Base-by-base conservation (phyloP, 2,888 invertebrate genomes). In the Drosophila flavopinicola region DNA sequence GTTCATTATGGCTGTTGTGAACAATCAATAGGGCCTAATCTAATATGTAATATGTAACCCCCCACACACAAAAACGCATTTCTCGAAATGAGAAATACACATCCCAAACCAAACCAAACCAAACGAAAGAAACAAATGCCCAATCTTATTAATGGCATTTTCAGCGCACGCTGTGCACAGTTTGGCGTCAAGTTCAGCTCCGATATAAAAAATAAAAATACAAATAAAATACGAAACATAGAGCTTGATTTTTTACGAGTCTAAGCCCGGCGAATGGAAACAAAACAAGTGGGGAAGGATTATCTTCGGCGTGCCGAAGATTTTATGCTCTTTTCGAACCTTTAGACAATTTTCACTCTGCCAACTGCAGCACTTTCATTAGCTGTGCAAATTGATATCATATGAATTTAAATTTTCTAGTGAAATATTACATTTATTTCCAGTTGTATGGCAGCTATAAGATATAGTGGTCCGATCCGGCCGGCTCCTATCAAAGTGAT, bases 1-100 rank as follows among this genome's bases (percentile, higher is more conserved):
- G 75, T 75, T 75, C 66, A 75, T 75, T 75, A 68, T 53, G 38
- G 42, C 42, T 45, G 37, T 38, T 35, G 51, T 35, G 29, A 54
- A 54, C 47, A 63, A 75, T 75, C 75, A 72, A 76, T 72, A 48
- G 53, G 59, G 41, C 59, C 65, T 57, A 68, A 75, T 76, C 76
- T 75, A 72, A 75, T 72, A 59, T 76, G 66, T 68, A 68, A 68
- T 76, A 76, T 49, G 72, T 71, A 54, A 66, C 70, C 70, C 72
- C n/a, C n/a, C n/a, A n/a, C n/a, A 71, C 69, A 65, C 68, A 39
- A 35, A 58, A 35, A 47, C 15, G 38, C 30, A 49, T 56, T 63
- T 63, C 47, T 54, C 32, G 27, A 67, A 59, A 42, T 35, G 20
- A 25, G 15, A 53, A 47, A 33, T 3, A 11, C 29, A 23, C n/a